Base-by-base conservation (phyloP, 2,113 vertebrate species). In the Xiphophorus hellerii region DNA sequence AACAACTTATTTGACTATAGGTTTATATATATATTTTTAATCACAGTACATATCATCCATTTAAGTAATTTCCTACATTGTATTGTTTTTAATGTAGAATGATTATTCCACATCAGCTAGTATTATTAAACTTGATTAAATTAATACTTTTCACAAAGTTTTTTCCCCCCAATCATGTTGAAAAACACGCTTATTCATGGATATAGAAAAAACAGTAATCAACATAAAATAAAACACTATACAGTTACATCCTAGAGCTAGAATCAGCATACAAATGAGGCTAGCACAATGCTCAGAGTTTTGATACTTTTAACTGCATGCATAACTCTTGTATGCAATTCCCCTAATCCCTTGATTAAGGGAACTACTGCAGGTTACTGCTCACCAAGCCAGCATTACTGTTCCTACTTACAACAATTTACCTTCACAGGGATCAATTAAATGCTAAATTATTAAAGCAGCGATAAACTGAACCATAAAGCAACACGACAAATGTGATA, bases 371-470 rank as follows among this genome's bases (percentile, higher is more conserved):
- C 51, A 27, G 42, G 11, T 35, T 42, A 25, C 31, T 35, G 60
- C 74, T 33, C 28, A 48, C 54, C 3, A 44, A 44, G 28, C 71
- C 39, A 65, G 65, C 42, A 30, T 8, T 12, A 20, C 42, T 1
- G 14, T 14, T 25, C 0, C 27, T 17, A 15, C 27, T 6, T 33
- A 51, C 0, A 15, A 71, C 58, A 12, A 71, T 20, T 65, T 64
- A n/a, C 44, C 63, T 33, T 66, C 79, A 58, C 25, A 1, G 1
- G 48, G 30, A 78, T 75, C 63, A 74, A 63, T 73, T 29, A 22
- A 30, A 15, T 27, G 9, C 12, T 72, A 65, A 58, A 58, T 25
- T 58, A 58, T 58, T 81, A 74, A 77, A 74, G 63, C 15, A 13
- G 12, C 74, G 37, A 54, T 65, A 64, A 63, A 66, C 27, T 7